Base-by-base conservation (phyloP, 2,797 vertebrate genomes). In the Anabas testudineus region DNA sequence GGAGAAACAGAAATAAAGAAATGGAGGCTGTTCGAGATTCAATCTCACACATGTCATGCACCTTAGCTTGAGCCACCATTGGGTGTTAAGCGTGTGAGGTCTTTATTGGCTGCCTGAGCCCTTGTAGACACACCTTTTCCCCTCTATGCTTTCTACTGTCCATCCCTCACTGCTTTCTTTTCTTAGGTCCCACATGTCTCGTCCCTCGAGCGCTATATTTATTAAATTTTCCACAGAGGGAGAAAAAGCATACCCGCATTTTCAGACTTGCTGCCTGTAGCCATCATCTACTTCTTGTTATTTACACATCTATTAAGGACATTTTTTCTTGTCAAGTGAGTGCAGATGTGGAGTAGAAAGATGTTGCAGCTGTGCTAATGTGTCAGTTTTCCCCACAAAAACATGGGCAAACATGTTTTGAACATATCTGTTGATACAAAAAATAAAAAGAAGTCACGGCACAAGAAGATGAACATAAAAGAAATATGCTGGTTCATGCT, bases 11-110 rank as follows among this genome's bases (percentile, higher is more conserved):
- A 74, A 54, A 66, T 56, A 58, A 49, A 69, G 19, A 72, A 43
- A 48, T 41, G 7, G 32, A 36, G 42, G 24, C 62, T 67, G 53
- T 58, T 74, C 65, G 43, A 63, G 30, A 58, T n/a, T 78, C 45
- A 45, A 19, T 73, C 59, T 82, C 67, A 69, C 49, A 64, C 52
- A 36, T 72, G 64, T 80, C 73, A 64, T 72, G 81, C 83, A 86
- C 84, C 82, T 85, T 86, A 77, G 58, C 71, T 74, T 0, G 14
- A 78, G 59, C 79, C 82, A 69, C 65, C 69, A 5, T 18, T 36
- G 54, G 46, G 54, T 81, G 70, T 82, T 73, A 26, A 68, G 7
- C 39, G 19, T 37, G 4, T 74, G 32, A 53, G 45, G 47, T 66
- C 57, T 67, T 60, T 58, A 67, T 77, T 67, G 69, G 76, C 66